These are phyloP conservation scores for Diadema setosum DNA, from an alignment of 35 echinoderm and acorn worm species.

Conservation along the genomic window DNA sequence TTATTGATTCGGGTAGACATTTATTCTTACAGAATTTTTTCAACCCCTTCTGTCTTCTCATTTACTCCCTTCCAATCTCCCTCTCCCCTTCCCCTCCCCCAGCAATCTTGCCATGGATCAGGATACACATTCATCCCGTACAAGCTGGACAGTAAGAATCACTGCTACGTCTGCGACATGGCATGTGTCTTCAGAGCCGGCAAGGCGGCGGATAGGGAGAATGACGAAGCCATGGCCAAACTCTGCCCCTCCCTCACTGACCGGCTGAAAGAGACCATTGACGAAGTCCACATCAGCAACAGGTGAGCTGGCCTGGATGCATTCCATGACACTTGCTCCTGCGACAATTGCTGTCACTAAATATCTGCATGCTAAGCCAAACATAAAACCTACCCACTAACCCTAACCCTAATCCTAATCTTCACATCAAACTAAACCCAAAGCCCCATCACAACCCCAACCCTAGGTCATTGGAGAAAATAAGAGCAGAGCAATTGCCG, in stretches of 20 bases:
- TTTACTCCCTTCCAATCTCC: too few species aligned
- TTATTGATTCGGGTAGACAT: too few species aligned
- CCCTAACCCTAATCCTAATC: too few species aligned
- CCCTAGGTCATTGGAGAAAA: too few species aligned
- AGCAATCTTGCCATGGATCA: slow-evolving; percentile 78
- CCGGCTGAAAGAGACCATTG: slow-evolving; percentile 53
- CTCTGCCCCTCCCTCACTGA: slow-evolving; percentile 71
- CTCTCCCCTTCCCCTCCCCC: background rate
- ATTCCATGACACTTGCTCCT: background rate
- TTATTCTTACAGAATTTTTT: too few species aligned
- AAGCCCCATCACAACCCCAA: too few species aligned
- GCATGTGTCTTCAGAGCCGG: slow-evolving; percentile 62
- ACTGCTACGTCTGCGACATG: slow-evolving; percentile 87
- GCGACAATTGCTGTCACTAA: too few species aligned
- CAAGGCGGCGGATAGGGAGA: background rate
- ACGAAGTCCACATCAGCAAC: slow-evolving; percentile 87
- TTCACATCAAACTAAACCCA: too few species aligned
- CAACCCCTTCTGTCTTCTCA: too few species aligned
- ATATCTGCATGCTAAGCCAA: too few species aligned
- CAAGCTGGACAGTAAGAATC: slow-evolving; percentile 53
- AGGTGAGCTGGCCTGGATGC: slow-evolving; percentile 31
- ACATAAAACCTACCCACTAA: too few species aligned
- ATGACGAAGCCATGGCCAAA: background rate
- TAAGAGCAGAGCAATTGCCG: too few species aligned
- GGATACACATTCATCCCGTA: slow-evolving; percentile 88